Conservation (phyloP, 2,113 vertebrate genomes). For the Datnioides undecimradiatus region DNA sequence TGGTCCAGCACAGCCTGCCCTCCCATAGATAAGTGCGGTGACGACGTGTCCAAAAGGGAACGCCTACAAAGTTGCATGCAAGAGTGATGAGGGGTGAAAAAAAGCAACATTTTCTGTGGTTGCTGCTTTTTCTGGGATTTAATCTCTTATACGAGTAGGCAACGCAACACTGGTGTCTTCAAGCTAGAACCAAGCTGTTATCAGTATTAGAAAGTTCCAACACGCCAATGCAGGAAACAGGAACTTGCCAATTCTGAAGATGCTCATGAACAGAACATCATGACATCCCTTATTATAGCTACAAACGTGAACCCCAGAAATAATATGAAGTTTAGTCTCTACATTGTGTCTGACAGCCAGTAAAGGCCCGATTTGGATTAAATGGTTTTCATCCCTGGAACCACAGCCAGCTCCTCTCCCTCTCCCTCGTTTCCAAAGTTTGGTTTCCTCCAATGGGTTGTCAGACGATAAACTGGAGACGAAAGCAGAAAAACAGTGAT, state of each 20-base stretch:
- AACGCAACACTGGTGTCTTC: not conserved
- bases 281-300: not conserved
- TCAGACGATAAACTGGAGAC: not conserved
- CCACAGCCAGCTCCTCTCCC: not conserved
- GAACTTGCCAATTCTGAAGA: not conserved
- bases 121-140: constrained; percentile 10
- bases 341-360: not conserved
- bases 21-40: constrained; percentile 57
- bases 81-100: not conserved
- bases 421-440: not conserved
- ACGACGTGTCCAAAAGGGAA: constrained; percentile 25
- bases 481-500: not conserved
- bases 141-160: not conserved
- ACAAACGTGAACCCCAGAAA: not conserved
- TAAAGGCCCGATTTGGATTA: not conserved
- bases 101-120: constrained; percentile 13
- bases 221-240: not conserved
- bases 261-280: not conserved
- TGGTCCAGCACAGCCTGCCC: constrained; percentile 27
- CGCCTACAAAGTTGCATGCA: not conserved
- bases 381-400: not conserved
- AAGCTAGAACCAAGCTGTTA: not conserved
- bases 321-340: not conserved
- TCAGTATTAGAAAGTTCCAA: not conserved
- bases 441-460: not conserved